Conservation (phyloP, 1,140 invertebrate genomes). For the Cheumatopsyche charites region DNA sequence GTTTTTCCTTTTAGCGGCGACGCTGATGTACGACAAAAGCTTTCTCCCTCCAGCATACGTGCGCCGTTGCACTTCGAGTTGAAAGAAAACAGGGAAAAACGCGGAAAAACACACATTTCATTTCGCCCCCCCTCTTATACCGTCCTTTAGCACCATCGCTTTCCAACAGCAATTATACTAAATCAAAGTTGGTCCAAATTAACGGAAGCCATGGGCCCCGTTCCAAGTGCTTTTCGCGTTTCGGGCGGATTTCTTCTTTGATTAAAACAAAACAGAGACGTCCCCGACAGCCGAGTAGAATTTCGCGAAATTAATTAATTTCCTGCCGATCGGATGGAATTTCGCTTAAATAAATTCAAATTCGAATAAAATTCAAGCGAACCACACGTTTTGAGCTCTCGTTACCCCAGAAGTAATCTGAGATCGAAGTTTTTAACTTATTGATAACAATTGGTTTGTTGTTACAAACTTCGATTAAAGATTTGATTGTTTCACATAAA, state of each 20-base stretch:
- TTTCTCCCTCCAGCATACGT: background rate
- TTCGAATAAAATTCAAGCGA: background rate
- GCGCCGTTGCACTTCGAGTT: background rate
- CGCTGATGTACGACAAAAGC: conserved; percentile 14
- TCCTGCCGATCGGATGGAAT: background rate
- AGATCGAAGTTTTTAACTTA: no score
- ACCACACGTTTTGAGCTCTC: no score
- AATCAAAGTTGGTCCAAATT: conserved; percentile 28
- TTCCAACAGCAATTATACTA: conserved; percentile 27
- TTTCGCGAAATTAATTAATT: conserved; percentile 29
- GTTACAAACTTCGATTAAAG: no score
- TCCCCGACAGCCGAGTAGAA: background rate
- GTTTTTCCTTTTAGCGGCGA: background rate
- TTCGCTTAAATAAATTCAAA: background rate
- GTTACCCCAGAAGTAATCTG: no score
- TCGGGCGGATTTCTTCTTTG: conserved; percentile 17
- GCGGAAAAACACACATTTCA: conserved; percentile 7
- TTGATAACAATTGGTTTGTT: no score
- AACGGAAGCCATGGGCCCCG: conserved; percentile 1
- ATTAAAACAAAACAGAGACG: conserved; percentile 31
- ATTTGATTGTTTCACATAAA: no score
- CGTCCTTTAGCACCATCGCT: background rate
- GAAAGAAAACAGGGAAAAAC: background rate
- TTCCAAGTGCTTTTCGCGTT: conserved; percentile 6
- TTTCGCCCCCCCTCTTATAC: background rate